These are phyloP conservation scores for Phengaris alcon DNA, from an alignment of 2,888 invertebrate species.

Conservation along the genomic window DNA sequence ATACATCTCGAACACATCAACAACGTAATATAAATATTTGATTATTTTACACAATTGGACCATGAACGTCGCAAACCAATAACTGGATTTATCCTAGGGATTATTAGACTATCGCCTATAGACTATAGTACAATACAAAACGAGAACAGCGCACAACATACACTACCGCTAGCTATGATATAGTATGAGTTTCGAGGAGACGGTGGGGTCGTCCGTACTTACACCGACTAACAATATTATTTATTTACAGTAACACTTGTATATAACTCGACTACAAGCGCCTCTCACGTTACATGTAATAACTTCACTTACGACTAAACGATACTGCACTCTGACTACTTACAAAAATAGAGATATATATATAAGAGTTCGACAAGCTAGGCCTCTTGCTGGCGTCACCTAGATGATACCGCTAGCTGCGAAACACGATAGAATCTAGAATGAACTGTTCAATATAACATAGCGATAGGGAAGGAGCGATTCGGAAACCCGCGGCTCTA, in stretches of 20 bases:
- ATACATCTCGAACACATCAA: constrained; percentile 25
- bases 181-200: background rate
- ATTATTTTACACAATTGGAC: constrained; percentile 28
- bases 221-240: constrained; percentile 16
- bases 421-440: background rate
- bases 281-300: background rate
- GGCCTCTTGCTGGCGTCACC: background rate
- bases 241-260: constrained; percentile 21
- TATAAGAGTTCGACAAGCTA: background rate
- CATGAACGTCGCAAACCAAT: constrained; percentile 15
- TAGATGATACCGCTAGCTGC: background rate
- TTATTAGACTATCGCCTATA: constrained; percentile 1
- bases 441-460: background rate
- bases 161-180: constrained; percentile 7
- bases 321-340: constrained; percentile 14
- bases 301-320: constrained; percentile 2
- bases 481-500: background rate
- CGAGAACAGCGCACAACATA: constrained; percentile 16
- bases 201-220: constrained; percentile 9
- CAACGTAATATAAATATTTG: constrained; percentile 25
- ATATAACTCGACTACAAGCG: constrained; percentile 8
- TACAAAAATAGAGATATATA: constrained; percentile 6
- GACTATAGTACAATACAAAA: background rate
- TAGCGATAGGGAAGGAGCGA: background rate
- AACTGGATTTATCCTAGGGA: constrained; percentile 5